Percentiles rank a stretch among this genome's conserved stretches.
These are phyloP conservation scores for Sarcophilus harrisii DNA, from an alignment of 2,797 vertebrate genomes.

Conservation along the genomic window DNA sequence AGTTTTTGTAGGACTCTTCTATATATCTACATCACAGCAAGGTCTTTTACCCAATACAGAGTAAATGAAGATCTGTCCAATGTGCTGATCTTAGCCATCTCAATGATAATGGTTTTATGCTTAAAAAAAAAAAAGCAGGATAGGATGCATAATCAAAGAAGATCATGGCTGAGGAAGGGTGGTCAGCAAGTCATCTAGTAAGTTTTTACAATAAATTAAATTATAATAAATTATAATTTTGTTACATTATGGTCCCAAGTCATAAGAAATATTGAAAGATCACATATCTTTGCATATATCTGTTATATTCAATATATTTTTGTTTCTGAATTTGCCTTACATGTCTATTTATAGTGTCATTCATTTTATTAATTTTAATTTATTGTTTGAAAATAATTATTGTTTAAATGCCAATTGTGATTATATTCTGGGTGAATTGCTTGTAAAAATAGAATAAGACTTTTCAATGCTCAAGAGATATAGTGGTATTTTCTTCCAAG, in stretches of 20 bases:
- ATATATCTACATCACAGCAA: not conserved
- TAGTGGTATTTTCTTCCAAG: not conserved
- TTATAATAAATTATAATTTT: no score
- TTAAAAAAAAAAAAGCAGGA: no score
- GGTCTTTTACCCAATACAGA: not conserved
- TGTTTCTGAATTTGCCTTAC: not conserved
- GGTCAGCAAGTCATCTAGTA: no score
- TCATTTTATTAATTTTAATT: not conserved
- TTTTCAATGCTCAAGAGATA: not conserved
- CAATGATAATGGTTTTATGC: no score
- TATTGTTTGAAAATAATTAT: not conserved
- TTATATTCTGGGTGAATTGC: not conserved
- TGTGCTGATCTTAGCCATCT: no score
- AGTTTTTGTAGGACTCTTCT: not conserved
- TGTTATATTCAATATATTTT: not conserved
- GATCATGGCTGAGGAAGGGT: no score
- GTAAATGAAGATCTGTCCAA: no score
- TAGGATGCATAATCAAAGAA: no score
- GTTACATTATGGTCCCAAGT: not conserved
- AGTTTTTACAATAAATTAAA: no score
- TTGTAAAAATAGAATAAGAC: not conserved
- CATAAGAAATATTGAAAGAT: no score
- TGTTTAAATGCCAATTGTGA: not conserved
- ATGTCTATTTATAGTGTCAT: not conserved
- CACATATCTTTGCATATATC: not conserved